Evolutionary conservation across 2,888 invertebrate species (phyloP).

Genomic region (Mythimna lalbum): DNA sequence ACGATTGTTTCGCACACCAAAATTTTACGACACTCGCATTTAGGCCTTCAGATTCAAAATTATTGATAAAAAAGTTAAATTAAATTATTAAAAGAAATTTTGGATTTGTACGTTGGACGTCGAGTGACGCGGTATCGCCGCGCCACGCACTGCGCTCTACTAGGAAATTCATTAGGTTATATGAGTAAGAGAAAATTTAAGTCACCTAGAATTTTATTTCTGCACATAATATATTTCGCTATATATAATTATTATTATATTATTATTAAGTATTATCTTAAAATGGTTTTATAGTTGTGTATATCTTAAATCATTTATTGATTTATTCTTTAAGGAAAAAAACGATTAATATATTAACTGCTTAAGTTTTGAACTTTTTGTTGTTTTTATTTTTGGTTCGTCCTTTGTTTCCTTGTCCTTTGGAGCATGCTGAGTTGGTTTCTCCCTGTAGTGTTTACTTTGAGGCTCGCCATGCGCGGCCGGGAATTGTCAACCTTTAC

Average conservation of each 20-base stretch:
- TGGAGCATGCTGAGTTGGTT: conserved; percentile 77
- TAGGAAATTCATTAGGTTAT: conserved; percentile 90
- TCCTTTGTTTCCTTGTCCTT: conserved; percentile 81
- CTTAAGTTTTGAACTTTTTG: conserved; percentile 89
- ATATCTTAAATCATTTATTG: conserved; percentile 90
- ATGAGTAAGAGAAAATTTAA: conserved; percentile 90
- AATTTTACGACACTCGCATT: conserved; percentile 93
- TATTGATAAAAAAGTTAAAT: conserved; percentile 89
- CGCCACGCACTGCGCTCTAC: conserved; percentile 81
- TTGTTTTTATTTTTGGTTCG: conserved; percentile 85
- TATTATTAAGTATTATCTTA: conserved; percentile 91
- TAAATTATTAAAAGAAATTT: conserved; percentile 86
- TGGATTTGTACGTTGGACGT: conserved; percentile 88
- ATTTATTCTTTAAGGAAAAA: conserved; percentile 90
- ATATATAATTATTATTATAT: conserved; percentile 91
- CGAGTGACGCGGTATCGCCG: conserved; percentile 74
- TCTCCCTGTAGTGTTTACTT: conserved; percentile 75
- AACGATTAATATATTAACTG: conserved; percentile 91
- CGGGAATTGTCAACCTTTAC: conserved; percentile 89
- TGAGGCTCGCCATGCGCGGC: conserved; percentile 78
- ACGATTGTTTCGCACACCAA: conserved; percentile 90
- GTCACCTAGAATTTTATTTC: conserved; percentile 91
- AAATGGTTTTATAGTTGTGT: conserved; percentile 91
- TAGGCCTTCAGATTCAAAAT: conserved; percentile 93
- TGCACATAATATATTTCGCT: conserved; percentile 91